These are phyloP conservation scores for Ophthalmolycus amberensis DNA, from an alignment of 2,113 vertebrate genomes.

Conservation along the genomic window DNA sequence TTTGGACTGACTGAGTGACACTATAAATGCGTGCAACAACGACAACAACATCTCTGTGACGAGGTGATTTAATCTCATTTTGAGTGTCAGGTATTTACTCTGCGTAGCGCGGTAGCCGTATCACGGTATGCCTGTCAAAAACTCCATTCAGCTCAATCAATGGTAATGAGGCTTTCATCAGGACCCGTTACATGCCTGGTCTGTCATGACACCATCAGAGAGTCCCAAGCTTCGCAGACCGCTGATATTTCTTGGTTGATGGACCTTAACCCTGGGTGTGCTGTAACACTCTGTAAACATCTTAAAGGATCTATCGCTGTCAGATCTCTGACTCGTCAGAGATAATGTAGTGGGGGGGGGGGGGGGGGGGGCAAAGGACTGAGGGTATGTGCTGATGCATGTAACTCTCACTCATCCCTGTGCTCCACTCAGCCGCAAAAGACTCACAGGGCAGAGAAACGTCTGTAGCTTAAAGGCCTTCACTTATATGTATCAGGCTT, in stretches of 20 bases:
- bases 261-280: conserved; percentile 42
- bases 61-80: background rate
- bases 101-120: background rate
- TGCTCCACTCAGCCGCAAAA: conserved; percentile 13
- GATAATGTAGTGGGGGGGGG: conserved; percentile 2
- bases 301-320: background rate
- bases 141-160: conserved; percentile 19
- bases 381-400: conserved; percentile 30
- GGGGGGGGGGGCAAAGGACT: background rate
- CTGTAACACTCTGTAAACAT: conserved; percentile 18
- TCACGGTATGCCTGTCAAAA: background rate
- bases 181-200: conserved; percentile 4
- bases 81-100: background rate
- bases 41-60: background rate
- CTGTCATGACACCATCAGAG: background rate
- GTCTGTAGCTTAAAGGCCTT: background rate
- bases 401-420: conserved; percentile 8
- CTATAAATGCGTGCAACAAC: background rate
- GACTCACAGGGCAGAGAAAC: conserved; percentile 2
- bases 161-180: conserved; percentile 13
- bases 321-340: background rate
- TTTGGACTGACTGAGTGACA: background rate
- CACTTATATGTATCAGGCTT: background rate
- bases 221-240: background rate
- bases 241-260: conserved; percentile 35